A percentile compares a stretch with the other conserved stretches of the same genome.
Conservation (phyloP, 2,113 vertebrate genomes). For the Hymenochirus boettgeri region DNA sequence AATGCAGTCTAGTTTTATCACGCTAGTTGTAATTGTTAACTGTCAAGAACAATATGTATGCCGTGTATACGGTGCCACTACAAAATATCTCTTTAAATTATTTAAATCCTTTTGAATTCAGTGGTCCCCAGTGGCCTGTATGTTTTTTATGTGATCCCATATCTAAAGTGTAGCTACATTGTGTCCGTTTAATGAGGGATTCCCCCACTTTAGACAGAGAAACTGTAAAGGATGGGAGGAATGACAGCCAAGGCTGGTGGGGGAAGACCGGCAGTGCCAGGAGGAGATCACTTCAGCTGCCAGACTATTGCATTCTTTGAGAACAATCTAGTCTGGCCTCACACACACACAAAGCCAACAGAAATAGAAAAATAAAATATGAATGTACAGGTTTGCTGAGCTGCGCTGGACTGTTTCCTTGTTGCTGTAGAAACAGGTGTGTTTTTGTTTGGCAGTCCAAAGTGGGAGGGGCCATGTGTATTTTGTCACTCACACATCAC, state of each 20-base stretch:
- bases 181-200: too few relatives aligned
- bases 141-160: too few relatives aligned
- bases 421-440: slow-evolving; percentile 32
- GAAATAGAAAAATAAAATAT: slow-evolving; percentile 18
- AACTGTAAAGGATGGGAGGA: neutral
- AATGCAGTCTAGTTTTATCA: too few relatives aligned
- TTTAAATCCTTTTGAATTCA: too few relatives aligned
- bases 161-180: too few relatives aligned
- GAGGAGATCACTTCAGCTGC: slow-evolving; percentile 34
- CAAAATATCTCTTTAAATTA: too few relatives aligned
- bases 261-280: slow-evolving; percentile 28
- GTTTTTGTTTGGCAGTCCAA: slow-evolving; percentile 27
- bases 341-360: slow-evolving; percentile 9
- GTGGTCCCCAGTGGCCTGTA: too few relatives aligned
- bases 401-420: neutral
- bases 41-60: too few relatives aligned
- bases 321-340: slow-evolving; percentile 29
- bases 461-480: slow-evolving; percentile 10
- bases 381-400: slow-evolving; percentile 4
- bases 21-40: too few relatives aligned
- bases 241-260: slow-evolving; percentile 3
- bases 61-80: too few relatives aligned
- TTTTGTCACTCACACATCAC: too few relatives aligned
- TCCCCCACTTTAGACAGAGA: slow-evolving; percentile 5
- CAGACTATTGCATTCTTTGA: slow-evolving; percentile 37